Percentiles rank a stretch among this genome's conserved stretches.
These are phyloP conservation scores for Eulemur albifrons DNA, from an alignment of 2,797 vertebrate species.

Conservation along the genomic window DNA sequence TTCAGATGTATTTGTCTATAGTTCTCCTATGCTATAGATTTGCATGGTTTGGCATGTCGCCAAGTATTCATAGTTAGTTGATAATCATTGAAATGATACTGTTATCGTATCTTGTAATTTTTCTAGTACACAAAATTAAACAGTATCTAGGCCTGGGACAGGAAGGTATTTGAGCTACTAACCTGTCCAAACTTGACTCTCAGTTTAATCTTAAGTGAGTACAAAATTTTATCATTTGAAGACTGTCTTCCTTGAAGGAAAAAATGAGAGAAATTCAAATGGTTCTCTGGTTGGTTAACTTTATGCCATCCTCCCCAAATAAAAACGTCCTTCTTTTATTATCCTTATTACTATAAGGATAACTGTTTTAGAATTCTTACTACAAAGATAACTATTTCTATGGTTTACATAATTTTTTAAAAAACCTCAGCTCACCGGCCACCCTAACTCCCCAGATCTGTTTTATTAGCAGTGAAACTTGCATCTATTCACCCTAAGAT, in stretches of 20 bases:
- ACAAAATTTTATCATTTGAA: background rate
- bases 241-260: background rate
- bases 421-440: background rate
- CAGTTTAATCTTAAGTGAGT: background rate
- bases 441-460: background rate
- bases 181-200: background rate
- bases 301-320: background rate
- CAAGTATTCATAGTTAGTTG: background rate
- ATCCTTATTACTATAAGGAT: background rate
- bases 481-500: background rate
- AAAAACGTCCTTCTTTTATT: background rate
- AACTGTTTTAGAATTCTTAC: background rate
- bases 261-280: background rate
- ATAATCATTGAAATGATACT: background rate
- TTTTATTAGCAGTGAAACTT: background rate
- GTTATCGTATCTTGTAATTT: background rate
- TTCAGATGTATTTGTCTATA: background rate
- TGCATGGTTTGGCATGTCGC: background rate
- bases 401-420: background rate
- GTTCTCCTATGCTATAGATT: background rate
- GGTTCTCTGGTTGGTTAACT: background rate
- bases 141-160: background rate
- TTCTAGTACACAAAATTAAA: background rate
- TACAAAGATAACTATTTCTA: background rate
- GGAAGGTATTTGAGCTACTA: background rate